Evolutionary conservation across 2,797 vertebrate species (phyloP), one percentile per base, ranked within the genome.

Genomic region (Paratrypauchen microcephalus): DNA sequence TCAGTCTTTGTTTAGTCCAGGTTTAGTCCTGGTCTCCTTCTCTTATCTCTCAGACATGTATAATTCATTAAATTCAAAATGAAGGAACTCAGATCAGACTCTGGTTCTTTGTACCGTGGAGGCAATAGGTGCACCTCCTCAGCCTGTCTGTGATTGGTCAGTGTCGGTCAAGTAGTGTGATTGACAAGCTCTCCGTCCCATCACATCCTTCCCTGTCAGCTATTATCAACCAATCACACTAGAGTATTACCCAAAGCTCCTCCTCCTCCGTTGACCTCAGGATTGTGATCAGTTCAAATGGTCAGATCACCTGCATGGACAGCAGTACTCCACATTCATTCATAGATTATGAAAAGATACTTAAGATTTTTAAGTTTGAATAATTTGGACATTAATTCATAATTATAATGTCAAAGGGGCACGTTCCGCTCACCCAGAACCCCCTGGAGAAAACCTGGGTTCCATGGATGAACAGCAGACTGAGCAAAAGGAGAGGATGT

Each of bases 381-480:
- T 36, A 1, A 36, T 36, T 15, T 45, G 12, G 12, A 45, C 41
- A 5, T 45, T 45, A 45, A 16, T 26, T 26, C 1, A 45, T 5
- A 13, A 16, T 16, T 15, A 13, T 16, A 13, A 95, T 95, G 94
- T 90, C 92, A 39, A 82, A 65, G 24, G 83, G 79, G 36, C 75
- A 90, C 69, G 86, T 82, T 48, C 86, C 88, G 50, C 93, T 96
- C 54, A 94, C 92, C 8, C 94, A 95, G 73, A 95, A 92, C 23
- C 94, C 93, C 54, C 89, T 95, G 72, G 94, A 95, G 90, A 96
- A 96, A 85, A 94, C 92, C 24, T 95, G 96, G 96, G 94, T 94
- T 23, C 94, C 95, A 5, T 92, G 93, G 78, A 84, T 93, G 88
- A 86, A 89, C 60, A 90, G 86, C 68, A 63, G 89, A 60, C 84